Conservation (phyloP, 2,113 vertebrate species). For the Brachyistius frenatus region DNA sequence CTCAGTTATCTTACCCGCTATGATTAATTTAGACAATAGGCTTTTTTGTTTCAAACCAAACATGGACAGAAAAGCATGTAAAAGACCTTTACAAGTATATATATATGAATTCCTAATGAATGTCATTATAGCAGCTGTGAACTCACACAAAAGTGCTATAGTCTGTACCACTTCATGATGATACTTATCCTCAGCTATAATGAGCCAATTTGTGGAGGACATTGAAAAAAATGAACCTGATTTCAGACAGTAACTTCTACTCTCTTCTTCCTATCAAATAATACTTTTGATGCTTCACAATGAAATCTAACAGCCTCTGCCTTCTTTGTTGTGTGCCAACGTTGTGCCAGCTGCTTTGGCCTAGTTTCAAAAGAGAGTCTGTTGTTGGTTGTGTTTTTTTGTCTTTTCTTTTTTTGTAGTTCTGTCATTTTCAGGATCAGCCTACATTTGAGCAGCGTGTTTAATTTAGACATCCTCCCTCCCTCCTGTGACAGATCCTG, state of each 20-base stretch:
- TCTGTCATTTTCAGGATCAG: constrained; percentile 33
- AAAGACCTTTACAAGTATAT: not conserved
- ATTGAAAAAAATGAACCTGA: not conserved
- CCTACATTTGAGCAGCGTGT: constrained; percentile 5
- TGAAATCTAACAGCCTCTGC: constrained; percentile 21
- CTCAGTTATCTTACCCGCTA: not conserved
- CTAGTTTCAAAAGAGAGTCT: constrained; percentile 44
- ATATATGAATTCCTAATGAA: not conserved
- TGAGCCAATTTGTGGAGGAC: not conserved
- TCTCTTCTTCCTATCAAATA: not conserved
- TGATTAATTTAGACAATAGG: not conserved
- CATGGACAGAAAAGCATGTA: not conserved
- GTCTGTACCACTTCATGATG: not conserved
- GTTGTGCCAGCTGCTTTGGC: constrained; percentile 44
- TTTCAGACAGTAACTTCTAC: too few relatives aligned
- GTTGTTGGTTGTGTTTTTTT: constrained; percentile 25
- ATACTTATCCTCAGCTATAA: not conserved
- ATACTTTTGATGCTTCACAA: not conserved
- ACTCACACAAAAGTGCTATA: not conserved
- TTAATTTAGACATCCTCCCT: constrained; percentile 37
- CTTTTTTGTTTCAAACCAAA: not conserved
- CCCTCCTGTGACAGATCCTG: constrained; percentile 29
- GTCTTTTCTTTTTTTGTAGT: not conserved
- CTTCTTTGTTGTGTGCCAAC: constrained; percentile 25
- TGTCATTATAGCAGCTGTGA: not conserved